Conservation (phyloP, 2,888 invertebrate species). For the Corythucha ciliata region DNA sequence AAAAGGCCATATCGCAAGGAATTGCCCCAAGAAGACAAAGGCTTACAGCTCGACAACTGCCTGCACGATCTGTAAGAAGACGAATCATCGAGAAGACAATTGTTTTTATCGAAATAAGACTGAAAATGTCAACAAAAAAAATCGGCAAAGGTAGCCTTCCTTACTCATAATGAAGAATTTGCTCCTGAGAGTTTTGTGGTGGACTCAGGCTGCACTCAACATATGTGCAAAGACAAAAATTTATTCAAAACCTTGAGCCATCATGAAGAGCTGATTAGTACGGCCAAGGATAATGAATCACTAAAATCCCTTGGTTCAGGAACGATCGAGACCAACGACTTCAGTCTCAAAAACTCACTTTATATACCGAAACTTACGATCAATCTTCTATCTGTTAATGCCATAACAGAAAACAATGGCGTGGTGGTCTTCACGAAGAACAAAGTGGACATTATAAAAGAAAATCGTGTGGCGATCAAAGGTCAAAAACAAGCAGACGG, state of each 20-base stretch:
- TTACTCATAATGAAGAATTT: too few species aligned
- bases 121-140: too few species aligned
- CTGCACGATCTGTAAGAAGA: too few species aligned
- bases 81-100: too few species aligned
- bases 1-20: too few species aligned
- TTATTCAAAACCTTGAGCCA: background rate
- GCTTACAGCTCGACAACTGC: too few species aligned
- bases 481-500: background rate
- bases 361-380: background rate
- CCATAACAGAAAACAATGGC: background rate
- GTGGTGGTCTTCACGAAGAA: background rate
- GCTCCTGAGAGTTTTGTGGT: background rate
- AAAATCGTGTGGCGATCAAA: background rate
- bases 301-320: background rate
- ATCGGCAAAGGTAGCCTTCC: too few species aligned
- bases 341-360: background rate
- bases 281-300: background rate
- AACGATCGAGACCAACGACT: background rate
- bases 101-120: too few species aligned
- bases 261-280: background rate
- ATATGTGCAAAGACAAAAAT: background rate
- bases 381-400: background rate
- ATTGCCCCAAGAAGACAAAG: too few species aligned
- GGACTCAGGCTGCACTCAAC: background rate
- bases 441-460: background rate